Evolutionary conservation across 2,888 invertebrate genomes (phyloP).

Genomic region (Dastarcus helophoroides): DNA sequence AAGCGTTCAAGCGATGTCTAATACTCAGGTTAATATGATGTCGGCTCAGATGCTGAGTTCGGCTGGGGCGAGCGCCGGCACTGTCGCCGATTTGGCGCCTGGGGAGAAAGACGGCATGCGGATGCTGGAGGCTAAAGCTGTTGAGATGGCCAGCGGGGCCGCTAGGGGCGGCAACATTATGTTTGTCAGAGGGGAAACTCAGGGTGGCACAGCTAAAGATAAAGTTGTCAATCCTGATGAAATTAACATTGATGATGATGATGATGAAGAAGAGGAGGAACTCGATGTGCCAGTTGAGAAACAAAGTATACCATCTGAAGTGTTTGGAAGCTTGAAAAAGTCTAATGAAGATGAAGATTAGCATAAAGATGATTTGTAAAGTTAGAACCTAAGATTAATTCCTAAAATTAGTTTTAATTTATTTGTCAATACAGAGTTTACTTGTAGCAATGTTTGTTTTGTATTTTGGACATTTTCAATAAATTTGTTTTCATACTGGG

Average conservation of each 20-base stretch:
- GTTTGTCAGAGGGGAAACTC: constrained; percentile 81
- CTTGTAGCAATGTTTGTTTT: too few relatives aligned
- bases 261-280: constrained; percentile 40
- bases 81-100: constrained; percentile 60
- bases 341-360: constrained; percentile 30
- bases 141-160: constrained; percentile 44
- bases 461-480: too few relatives aligned
- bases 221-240: constrained; percentile 79
- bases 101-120: constrained; percentile 81
- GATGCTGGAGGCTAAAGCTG: constrained; percentile 73
- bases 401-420: neutral
- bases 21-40: constrained; percentile 99
- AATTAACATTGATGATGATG: constrained; percentile 59
- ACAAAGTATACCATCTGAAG: constrained; percentile 77
- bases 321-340: constrained; percentile 71
- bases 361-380: too few relatives aligned
- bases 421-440: too few relatives aligned
- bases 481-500: too few relatives aligned
- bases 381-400: too few relatives aligned
- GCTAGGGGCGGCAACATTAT: constrained; percentile 51
- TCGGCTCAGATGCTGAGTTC: constrained; percentile 92
- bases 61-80: constrained; percentile 51
- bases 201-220: constrained; percentile 54
- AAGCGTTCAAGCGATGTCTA: constrained; percentile 95
- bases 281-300: constrained; percentile 64